Base-by-base conservation (phyloP, 2,797 vertebrate genomes). In the Botia kubotai region DNA sequence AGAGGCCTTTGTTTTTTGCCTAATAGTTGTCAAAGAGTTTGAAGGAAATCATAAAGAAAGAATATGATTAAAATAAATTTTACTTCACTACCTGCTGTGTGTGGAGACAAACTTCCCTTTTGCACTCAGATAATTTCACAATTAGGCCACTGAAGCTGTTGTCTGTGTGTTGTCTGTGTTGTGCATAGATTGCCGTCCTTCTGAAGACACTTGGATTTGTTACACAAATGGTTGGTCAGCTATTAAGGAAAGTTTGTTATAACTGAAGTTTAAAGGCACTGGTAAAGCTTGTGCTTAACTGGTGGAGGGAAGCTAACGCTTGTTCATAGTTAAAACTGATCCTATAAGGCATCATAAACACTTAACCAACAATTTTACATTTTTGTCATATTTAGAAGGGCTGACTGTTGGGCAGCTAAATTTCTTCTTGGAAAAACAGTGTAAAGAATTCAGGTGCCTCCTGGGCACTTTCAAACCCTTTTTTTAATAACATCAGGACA, bases 251-350 rank as follows among this genome's bases (percentile, higher is more conserved):
- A 17, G 33, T 33, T 33, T 33, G 33, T 33, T 33, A 3, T 3
- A 71, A 62, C 62, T 72, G 33, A n/a, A 39, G 17, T 50, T 69
- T 68, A 2, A 29, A 58, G 21, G 36, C 13, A 58, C 6, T 69
- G 75, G 21, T 77, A 19, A 53, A 69, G 67, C 6, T 33, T 33
- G 33, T 33, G 33, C 33, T 50, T 55, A 63, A 50, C 58, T 8
- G 75, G 67, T 78, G 53, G 23, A 70, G 67, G 39, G 67, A 69
- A 21, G 16, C 36, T 78, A 70, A 33, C 39, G 19, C 23, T 77
- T 70, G 17, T 46, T 36, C 33, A 33, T 33, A 17, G 67, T 17
- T 33, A 36, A 58, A 71, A 83, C 77, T 79, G 67, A 67, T 58
- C 63, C 17, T 12, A 58, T 13, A 2, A 48, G 14, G 48, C 48